Base-by-base conservation (phyloP, 2,113 vertebrate species). In the Etheostoma cragini region DNA sequence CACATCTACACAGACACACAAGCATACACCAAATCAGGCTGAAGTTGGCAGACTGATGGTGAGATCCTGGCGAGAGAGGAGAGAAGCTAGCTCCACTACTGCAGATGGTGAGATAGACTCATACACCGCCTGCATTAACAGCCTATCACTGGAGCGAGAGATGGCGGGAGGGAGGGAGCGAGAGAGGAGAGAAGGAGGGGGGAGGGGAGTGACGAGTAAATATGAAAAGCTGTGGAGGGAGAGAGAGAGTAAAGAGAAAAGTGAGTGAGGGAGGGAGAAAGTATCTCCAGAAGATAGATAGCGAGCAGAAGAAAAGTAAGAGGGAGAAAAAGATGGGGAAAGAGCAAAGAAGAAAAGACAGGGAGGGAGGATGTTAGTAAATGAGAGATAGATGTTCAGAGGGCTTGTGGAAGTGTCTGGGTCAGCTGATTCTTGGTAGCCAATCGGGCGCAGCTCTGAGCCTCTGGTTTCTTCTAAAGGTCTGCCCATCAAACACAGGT, bases 71-170 rank as follows among this genome's bases (percentile, higher is more conserved):
- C 76, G 87, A 86, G 88, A 88, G 87, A 85, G 73, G 76, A 93
- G 87, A 92, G 84, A 95, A 96, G 95, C 87, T 72, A 96, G 96
- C 96, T 96, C 95, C 95, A 96, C 96, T 96, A 88, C 96, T 96
- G 96, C 92, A 94, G 96, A 96, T 96, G 96, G 97, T 95, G 95
- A 96, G 95, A 95, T 95, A 96, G 96, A 96, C 96, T 97, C 96
- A 94, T 95, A 97, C 94, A 94, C 96, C 91, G 96, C 97, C 96
- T 96, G 97, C 96, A 96, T 95, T 96, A 95, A 95, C 95, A 96
- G 96, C 97, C 97, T 97, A 97, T 97, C 97, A 96, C 95, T 96
- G 96, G 94, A 89, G 90, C 95, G 89, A 50, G 80, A 58, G 77
- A 24, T 66, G 10, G 73, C 79, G 82, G 35, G 70, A 78, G 72